phyloP scores from a whole-genome alignment of 2,888 invertebrate species.

The Drosophila conformis region DNA sequence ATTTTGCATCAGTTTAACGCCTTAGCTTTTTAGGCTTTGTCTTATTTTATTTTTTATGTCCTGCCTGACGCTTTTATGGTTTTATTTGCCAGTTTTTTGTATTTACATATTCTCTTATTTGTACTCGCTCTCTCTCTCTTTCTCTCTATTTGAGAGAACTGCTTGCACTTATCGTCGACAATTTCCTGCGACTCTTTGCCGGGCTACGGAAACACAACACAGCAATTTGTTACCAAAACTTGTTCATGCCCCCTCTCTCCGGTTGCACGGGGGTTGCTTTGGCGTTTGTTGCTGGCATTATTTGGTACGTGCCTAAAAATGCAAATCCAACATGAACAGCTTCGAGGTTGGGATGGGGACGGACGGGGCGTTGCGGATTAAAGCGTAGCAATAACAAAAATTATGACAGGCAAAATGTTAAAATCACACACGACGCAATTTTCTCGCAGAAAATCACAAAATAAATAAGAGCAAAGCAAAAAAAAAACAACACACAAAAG shows the following conservation, averaged over 20 bases:
- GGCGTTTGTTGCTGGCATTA: slow-evolving; percentile 25
- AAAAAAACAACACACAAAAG: slow-evolving; percentile 15
- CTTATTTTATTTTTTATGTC: slow-evolving; percentile 46
- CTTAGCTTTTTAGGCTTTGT: slow-evolving; percentile 36
- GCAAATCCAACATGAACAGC: slow-evolving; percentile 55
- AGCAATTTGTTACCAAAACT: slow-evolving; percentile 62
- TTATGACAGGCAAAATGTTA: slow-evolving; percentile 20
- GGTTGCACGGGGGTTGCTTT: slow-evolving; percentile 47
- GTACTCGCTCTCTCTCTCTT: background rate
- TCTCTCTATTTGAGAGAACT: background rate
- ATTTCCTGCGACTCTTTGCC: slow-evolving; percentile 51
- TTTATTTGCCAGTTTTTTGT: slow-evolving; percentile 65
- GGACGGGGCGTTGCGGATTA: background rate
- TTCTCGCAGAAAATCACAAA: slow-evolving; percentile 27
- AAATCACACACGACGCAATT: slow-evolving; percentile 31
- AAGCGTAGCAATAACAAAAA: slow-evolving; percentile 44
- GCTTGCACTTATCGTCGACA: slow-evolving; percentile 45
- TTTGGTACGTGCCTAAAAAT: slow-evolving; percentile 67
- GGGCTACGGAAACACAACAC: slow-evolving; percentile 44
- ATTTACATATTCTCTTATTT: slow-evolving; percentile 48
- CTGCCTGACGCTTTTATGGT: slow-evolving; percentile 65
- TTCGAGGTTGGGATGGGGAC: background rate
- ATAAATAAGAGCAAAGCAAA: slow-evolving; percentile 29
- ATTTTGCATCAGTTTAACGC: slow-evolving; percentile 40
- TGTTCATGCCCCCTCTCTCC: slow-evolving; percentile 5